Conservation (phyloP, 2,113 vertebrate genomes). For the Prochilodus magdalenae region DNA sequence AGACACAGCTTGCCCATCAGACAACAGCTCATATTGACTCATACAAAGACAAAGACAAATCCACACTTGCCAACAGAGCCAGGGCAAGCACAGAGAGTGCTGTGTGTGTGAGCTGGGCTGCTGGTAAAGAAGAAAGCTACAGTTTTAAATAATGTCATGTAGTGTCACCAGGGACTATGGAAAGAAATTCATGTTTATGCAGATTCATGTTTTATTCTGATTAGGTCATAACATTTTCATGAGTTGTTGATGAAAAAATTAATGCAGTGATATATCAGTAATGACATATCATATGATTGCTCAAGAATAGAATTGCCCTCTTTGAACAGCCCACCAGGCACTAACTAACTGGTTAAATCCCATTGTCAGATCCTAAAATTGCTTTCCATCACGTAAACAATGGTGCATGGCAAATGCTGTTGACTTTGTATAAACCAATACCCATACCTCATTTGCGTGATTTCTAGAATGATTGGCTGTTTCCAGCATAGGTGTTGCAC, state of each 20-base stretch:
- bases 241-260: neutral
- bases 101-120: neutral
- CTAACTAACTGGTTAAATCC: no score
- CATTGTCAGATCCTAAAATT: neutral
- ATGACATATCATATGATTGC: neutral
- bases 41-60: conserved; percentile 30
- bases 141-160: neutral
- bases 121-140: neutral
- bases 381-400: neutral
- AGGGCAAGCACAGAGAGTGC: conserved; percentile 24
- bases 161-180: neutral
- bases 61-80: neutral
- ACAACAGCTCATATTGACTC: conserved; percentile 13
- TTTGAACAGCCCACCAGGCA: no score
- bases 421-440: no score
- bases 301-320: neutral
- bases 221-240: neutral
- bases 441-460: no score
- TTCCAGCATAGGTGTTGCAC: no score
- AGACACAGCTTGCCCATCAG: conserved; percentile 27
- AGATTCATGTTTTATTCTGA: neutral
- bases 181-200: neutral
- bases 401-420: neutral
- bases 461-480: no score
- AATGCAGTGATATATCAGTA: neutral